Evolutionary conservation across 2,888 invertebrate genomes (phyloP), one percentile per base, ranked within the genome.

Genomic region (Meganola albula): DNA sequence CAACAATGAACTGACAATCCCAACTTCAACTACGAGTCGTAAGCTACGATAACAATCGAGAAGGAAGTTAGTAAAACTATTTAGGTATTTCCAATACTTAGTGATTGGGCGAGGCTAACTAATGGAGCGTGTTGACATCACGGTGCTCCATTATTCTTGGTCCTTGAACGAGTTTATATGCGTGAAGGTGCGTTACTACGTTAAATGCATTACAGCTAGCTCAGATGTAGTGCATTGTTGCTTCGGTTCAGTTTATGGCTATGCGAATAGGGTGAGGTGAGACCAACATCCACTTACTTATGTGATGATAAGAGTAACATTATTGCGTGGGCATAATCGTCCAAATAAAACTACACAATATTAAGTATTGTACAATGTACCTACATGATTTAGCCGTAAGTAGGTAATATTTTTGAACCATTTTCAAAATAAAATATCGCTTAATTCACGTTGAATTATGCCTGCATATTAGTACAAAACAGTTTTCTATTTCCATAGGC

Each of bases 91-190:
- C 8, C 20, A 20, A 20, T 20, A n/a, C 21, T 31, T 34, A 35
- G 44, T 48, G 40, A 41, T 35, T 47, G 49, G 55, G 54, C 39
- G 51, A 48, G 52, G 49, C 57, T 34, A 41, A 41, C 44, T 51
- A 44, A 43, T 46, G 37, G 37, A 48, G 35, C 41, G 43, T 40
- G 32, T 13, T 37, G 41, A 49, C 44, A 56, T 54, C 58, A 51
- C 52, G 44, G 47, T 38, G 52, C 49, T 44, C 55, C 55, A 63
- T 68, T 65, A 63, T 63, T 61, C 47, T 34, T 41, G 45, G 59
- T 55, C 73, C 72, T 70, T 73, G 70, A 62, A 61, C 56, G 53
- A 53, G 58, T 62, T 63, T 63, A n/a, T n/a, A 61, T 59, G 53
- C 51, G 53, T 54, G 45, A 57, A 50, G 51, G 48, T 55, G 50